A percentile compares a stretch with the other conserved stretches of the same genome.
Conservation (phyloP, 2,888 invertebrate genomes). For the Ischnus inquisitorius region DNA sequence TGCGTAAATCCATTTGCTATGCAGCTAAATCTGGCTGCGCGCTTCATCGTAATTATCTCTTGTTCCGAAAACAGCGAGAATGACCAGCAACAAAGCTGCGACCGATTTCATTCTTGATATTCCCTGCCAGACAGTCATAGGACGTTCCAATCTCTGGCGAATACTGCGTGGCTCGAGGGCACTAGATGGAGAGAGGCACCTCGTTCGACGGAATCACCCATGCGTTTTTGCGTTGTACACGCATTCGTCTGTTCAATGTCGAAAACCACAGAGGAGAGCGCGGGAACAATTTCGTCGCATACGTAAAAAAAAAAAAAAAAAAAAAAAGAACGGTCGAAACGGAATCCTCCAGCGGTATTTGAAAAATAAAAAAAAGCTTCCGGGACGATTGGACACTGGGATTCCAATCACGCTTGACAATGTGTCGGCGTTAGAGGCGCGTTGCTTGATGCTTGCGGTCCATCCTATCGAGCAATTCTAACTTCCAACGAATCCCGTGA, state of each 20-base stretch:
- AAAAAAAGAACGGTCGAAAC: constrained; percentile 6
- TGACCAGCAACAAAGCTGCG: not conserved
- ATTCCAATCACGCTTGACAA: constrained; percentile 79
- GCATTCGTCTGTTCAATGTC: constrained; percentile 13
- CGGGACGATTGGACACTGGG: constrained; percentile 69
- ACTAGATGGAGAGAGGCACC: not conserved
- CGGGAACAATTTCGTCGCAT: constrained; percentile 40
- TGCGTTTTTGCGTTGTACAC: not conserved
- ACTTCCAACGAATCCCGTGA: constrained; percentile 48
- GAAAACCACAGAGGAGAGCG: constrained; percentile 26
- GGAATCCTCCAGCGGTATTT: constrained; percentile 24
- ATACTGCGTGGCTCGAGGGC: not conserved
- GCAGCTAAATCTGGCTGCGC: not conserved
- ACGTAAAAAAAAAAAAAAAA: constrained; percentile 49
- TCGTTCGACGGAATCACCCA: constrained; percentile 17
- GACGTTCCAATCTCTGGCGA: constrained; percentile 6
- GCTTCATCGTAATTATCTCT: not conserved
- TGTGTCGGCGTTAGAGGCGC: constrained; percentile 53
- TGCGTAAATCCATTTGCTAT: no score
- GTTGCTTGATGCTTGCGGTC: constrained; percentile 37
- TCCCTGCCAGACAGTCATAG: not conserved
- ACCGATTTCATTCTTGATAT: constrained; percentile 5
- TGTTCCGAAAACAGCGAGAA: not conserved
- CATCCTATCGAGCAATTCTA: constrained; percentile 57
- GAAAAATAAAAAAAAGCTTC: constrained; percentile 58